A percentile compares a stretch with the other conserved stretches of the same genome.
phyloP scores from a whole-genome alignment of 2,888 invertebrate genomes.

The Cheilosia urbana region DNA sequence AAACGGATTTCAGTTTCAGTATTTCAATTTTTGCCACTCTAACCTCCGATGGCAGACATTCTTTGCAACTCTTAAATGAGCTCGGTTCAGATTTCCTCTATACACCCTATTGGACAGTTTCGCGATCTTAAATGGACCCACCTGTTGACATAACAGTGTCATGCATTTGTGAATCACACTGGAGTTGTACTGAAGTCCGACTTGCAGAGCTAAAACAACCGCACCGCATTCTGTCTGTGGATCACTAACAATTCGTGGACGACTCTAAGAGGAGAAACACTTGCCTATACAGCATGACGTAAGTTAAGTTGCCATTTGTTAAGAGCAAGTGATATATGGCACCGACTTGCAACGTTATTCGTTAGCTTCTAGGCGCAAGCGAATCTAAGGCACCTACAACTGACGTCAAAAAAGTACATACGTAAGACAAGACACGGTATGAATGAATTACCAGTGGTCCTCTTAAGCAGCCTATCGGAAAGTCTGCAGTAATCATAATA shows the following conservation, averaged over 20 bases:
- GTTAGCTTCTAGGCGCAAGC: conserved; percentile 17
- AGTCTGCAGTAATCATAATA: conserved; percentile 56
- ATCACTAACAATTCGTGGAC: conserved; percentile 20
- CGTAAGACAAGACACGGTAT: neutral
- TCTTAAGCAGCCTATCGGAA: conserved; percentile 54
- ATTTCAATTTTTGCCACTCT: conserved; percentile 61
- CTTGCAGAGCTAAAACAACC: conserved; percentile 32
- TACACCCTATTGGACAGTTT: conserved; percentile 13
- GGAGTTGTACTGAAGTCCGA: conserved; percentile 45
- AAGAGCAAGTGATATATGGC: conserved; percentile 29
- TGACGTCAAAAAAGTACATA: conserved; percentile 54
- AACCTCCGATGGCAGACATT: conserved; percentile 29
- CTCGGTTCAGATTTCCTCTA: conserved; percentile 49
- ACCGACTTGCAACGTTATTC: conserved; percentile 28
- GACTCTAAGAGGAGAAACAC: conserved; percentile 30
- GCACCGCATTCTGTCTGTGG: conserved; percentile 27
- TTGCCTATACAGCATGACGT: conserved; percentile 58
- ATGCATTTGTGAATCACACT: conserved; percentile 53
- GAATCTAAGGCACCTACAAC: conserved; percentile 14
- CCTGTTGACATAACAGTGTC: conserved; percentile 57
- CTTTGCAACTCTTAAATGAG: conserved; percentile 4
- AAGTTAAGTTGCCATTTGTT: conserved; percentile 36
- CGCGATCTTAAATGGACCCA: conserved; percentile 6
- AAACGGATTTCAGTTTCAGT: conserved; percentile 70
- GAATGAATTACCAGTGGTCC: conserved; percentile 25